Evolutionary conservation across 1,140 invertebrate genomes (phyloP), one percentile per base, ranked within the genome.

Genomic region (Leptopilina boulardi): DNA sequence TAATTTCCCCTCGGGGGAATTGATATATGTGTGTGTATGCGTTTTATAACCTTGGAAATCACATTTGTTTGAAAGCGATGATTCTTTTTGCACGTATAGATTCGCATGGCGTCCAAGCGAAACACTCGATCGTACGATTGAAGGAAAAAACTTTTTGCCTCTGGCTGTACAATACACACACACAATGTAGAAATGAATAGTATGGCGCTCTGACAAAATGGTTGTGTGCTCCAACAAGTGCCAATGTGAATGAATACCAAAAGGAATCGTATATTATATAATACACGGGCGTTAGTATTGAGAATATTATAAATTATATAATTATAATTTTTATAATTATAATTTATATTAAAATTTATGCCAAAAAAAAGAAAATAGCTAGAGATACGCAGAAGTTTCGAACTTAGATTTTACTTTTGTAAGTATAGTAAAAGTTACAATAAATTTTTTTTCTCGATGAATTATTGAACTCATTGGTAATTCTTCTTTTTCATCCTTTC

Each of bases 151-250:
- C 23, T 34, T 66, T 66, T 66, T 66, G 59, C 26, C 59, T 15
- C 15, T 26, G 59, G 23, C 59, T 66, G 23, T 66, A 66, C 59
- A 15, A 15, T 15, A 77, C 77, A 71, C 78, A 70, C 75, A 76
- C 72, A 74, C 76, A 74, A 42, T 10, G 15, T 76, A 73, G 66
- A 77, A 59, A 77, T 54, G 66, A 38, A 19, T 34, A 23, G 44
- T 70, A n/a, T 51, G 34, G 71, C 44, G 54, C 79, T 74, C 71
- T 80, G 74, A 70, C 74, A 66, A 79, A 83, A 71, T 80, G 23
- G 23, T 66, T 3, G 11, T 30, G 15, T 26, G 77, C 86, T 89
- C 87, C 87, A 89, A 90, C 89, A 90, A 90, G 89, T 89, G 88
- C 87, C 80, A 79, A 76, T 38, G 76, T 56, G 59, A 51, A 73